Evolutionary conservation across 2,797 vertebrate species (phyloP), one percentile per base, ranked within the genome.

Genomic region (Odontamblyopus rebecca): DNA sequence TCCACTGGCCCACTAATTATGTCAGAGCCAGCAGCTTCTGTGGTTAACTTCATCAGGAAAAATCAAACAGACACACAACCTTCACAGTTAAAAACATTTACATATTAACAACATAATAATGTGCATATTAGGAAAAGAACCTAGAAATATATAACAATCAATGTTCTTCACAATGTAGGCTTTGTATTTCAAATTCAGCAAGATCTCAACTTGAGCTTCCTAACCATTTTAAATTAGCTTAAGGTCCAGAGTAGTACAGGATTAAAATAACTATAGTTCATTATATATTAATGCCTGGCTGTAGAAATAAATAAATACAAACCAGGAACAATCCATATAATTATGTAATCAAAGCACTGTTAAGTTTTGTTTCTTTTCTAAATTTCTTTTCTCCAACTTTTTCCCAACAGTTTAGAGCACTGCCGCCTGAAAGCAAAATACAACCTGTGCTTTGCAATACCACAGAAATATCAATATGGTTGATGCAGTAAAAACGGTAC

Each of bases 1-100:
- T 74, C 87, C 89, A 89, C 85, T 89, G 76, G 71, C 68, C 70
- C 68, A 50, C 82, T 87, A 88, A 89, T 91, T 86, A 87, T 64
- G 67, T 63, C 69, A 69, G 35, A 78, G 82, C 75, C 80, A 73
- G 71, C 82, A 73, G 75, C 71, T 81, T 71, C 23, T 70, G 61
- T 67, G 56, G 60, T 67, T 81, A 82, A 81, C 74, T 80, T 86
- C 73, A 84, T 84, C 78, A 76, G 30, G 68, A 70, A 72, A 78
- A 85, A 91, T 86, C 85, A 88, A 86, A 77, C 50, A 63, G 23
- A 50, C 15, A 13, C n/a, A 27, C 23, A 26, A 26, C 16, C 19
- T 48, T 27, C 23, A 48, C n/a, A 13, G 62, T 26, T 15, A 41
- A 23, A 62, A 41, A n/a, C 18, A 61, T 38, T 62, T 38, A 62